A percentile compares a stretch with the other conserved stretches of the same genome.
Evolutionary conservation across 92 coral and sea anemone genomes (phyloP).

Genomic region (Heteractis magnifica): DNA sequence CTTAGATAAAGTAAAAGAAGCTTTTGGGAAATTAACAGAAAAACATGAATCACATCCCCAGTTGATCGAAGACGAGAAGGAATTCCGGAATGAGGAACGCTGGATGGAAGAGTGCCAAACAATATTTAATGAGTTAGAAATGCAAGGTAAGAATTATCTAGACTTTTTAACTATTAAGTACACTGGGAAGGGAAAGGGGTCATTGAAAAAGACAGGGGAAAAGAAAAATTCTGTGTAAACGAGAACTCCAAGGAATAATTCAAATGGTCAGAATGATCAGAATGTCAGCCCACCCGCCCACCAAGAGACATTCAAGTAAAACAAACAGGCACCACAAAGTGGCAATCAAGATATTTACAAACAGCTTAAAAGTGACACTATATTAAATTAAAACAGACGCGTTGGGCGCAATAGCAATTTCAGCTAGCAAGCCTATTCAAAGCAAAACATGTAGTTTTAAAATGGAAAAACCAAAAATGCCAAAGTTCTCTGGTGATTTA

Average conservation of each 20-base stretch:
- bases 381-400: neutral
- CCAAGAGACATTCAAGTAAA: neutral
- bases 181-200: conserved; percentile 20
- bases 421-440: conserved; percentile 14
- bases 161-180: too few species aligned
- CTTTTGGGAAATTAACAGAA: conserved; percentile 37
- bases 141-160: too few species aligned
- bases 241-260: conserved; percentile 2
- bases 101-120: conserved; percentile 59
- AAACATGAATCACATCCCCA: conserved; percentile 44
- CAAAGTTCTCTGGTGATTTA: conserved; percentile 67
- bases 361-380: neutral
- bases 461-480: conserved; percentile 65
- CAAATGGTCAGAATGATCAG: conserved; percentile 32
- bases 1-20: conserved; percentile 35
- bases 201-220: conserved; percentile 18
- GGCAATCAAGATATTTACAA: neutral
- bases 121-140: conserved; percentile 26
- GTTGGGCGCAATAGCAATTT: conserved; percentile 8
- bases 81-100: conserved; percentile 42
- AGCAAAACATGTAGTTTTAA: conserved; percentile 32
- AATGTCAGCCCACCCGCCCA: neutral
- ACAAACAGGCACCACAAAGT: too few species aligned
- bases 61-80: conserved; percentile 43
- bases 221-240: conserved; percentile 9